A percentile compares a stretch with the other conserved stretches of the same genome.
Evolutionary conservation across 1,140 invertebrate genomes (phyloP).

Genomic region (Pinna nobilis): DNA sequence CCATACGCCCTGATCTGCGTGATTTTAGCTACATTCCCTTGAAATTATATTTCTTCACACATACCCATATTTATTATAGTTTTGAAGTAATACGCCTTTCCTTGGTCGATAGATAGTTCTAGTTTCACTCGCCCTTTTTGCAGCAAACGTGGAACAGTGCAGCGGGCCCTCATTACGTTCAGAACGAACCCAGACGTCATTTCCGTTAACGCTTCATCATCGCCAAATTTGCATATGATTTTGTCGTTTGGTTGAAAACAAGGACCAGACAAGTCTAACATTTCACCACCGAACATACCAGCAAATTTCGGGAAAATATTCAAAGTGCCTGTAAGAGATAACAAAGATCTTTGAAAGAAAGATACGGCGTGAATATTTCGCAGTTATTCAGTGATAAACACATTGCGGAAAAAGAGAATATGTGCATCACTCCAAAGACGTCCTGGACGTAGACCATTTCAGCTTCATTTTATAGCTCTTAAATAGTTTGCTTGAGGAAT

Average conservation of each 20-base stretch:
- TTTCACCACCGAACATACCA: constrained; percentile 4
- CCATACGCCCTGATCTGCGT: neutral
- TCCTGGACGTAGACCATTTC: no score
- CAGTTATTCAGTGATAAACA: no score
- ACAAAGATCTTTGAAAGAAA: no score
- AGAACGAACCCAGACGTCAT: neutral
- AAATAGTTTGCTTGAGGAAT: no score
- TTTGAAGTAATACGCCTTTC: neutral
- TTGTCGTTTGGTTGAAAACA: neutral
- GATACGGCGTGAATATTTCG: no score
- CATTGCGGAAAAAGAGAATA: no score
- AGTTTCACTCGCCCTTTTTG: neutral
- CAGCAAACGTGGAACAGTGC: neutral
- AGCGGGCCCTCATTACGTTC: neutral
- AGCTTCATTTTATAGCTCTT: no score
- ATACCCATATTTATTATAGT: no score
- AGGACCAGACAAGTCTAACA: constrained; percentile 15
- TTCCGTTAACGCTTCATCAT: neutral
- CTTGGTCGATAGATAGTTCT: constrained; percentile 1
- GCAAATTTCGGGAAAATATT: neutral
- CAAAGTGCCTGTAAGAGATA: neutral
- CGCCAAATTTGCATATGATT: constrained; percentile 8
- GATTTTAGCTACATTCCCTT: no score
- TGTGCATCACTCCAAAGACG: no score
- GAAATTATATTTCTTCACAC: neutral